phyloP scores from a whole-genome alignment of 2,888 invertebrate genomes.

The Onchidella celtica region DNA sequence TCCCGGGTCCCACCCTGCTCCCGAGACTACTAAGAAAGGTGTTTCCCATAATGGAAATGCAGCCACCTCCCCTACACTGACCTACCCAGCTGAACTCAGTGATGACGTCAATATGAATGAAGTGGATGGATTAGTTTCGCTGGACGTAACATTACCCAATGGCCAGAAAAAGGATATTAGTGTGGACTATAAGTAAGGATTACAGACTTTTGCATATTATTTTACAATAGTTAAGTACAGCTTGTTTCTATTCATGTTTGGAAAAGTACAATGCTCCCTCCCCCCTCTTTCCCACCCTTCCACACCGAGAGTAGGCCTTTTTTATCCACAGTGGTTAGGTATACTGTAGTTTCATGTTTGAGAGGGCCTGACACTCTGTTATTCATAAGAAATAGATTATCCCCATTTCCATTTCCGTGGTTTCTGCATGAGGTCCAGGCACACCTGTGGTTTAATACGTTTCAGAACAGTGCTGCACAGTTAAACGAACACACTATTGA shows the following conservation, averaged over 20 bases:
- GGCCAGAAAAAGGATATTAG: slow-evolving; percentile 29
- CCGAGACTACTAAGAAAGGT: background rate
- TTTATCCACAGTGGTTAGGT: background rate
- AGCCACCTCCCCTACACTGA: background rate
- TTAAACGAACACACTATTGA: too few species aligned
- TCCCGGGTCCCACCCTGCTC: background rate
- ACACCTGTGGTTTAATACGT: too few species aligned
- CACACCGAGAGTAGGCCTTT: too few species aligned
- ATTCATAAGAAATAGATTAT: too few species aligned
- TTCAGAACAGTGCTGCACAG: too few species aligned
- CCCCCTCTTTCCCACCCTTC: too few species aligned
- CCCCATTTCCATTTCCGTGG: too few species aligned
- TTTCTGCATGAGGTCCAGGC: too few species aligned
- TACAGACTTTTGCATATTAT: too few species aligned
- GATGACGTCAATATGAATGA: slow-evolving; percentile 27
- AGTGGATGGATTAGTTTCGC: slow-evolving; percentile 22
- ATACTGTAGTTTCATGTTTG: background rate
- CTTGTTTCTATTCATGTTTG: too few species aligned
- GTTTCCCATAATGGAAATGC: slow-evolving; percentile 3
- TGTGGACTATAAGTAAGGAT: slow-evolving; percentile 41
- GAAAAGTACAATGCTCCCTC: too few species aligned
- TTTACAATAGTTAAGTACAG: too few species aligned
- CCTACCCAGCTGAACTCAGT: slow-evolving; percentile 9
- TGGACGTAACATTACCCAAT: slow-evolving; percentile 36
- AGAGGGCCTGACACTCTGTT: background rate